Evolutionary conservation across 2,113 vertebrate genomes (phyloP).

Genomic region (Daubentonia madagascariensis): DNA sequence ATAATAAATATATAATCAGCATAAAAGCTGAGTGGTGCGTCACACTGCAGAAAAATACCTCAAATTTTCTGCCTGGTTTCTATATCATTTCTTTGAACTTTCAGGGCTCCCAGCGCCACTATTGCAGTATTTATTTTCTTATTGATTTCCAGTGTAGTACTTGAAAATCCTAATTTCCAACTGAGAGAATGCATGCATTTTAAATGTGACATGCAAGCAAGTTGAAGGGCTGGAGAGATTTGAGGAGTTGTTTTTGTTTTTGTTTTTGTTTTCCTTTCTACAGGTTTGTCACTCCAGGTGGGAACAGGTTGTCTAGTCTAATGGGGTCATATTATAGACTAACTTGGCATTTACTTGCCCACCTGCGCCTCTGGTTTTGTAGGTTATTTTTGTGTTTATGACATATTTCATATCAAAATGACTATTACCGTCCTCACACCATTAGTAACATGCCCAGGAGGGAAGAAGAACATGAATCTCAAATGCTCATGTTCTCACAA

Average conservation of each 20-base stretch:
- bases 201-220: not conserved
- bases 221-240: not conserved
- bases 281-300: not conserved
- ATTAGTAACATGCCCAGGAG: not conserved
- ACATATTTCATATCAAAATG: not conserved
- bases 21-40: not conserved
- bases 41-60: not conserved
- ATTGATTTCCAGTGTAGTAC: not conserved
- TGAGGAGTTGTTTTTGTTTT: not conserved
- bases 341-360: not conserved
- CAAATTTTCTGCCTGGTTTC: not conserved
- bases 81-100: not conserved
- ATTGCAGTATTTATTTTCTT: not conserved
- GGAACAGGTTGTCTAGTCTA: fast-evolving
- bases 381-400: not conserved
- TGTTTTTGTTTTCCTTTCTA: not conserved
- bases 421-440: not conserved
- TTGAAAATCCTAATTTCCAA: not conserved
- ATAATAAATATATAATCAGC: not conserved
- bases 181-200: not conserved
- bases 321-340: not conserved
- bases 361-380: not conserved
- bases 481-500: not conserved
- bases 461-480: not conserved
- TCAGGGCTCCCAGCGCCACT: not conserved